Base-by-base conservation (phyloP, 2,797 vertebrate genomes). In the Phoebastria nigripes region DNA sequence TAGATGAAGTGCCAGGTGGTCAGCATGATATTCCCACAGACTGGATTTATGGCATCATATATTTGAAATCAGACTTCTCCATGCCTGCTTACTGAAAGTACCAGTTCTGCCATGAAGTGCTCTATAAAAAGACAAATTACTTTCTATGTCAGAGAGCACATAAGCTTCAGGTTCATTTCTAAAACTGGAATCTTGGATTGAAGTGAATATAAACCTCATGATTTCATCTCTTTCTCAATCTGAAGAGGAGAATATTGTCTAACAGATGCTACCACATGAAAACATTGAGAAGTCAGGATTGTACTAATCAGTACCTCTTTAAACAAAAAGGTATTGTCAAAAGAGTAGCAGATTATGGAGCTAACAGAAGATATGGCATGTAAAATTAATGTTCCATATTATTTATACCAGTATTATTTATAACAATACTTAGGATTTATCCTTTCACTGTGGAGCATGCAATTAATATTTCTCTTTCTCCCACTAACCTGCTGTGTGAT, bases 121-220 rank as follows among this genome's bases (percentile, higher is more conserved):
- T 90, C 87, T 87, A 55, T 56, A 77, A 84, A 94, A 95, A 93
- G 92, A 93, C 51, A 86, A 94, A 93, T 94, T 94, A 42, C 54
- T 58, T 96, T 93, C 69, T 67, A 65, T 24, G n/a, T 29, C 42
- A 87, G 47, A 77, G 47, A 89, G 39, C 66, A 82, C 88, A 56
- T 85, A 83, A 95, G n/a, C 58, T 78, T 93, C 90, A 90, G 44
- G 82, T 89, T 93, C 41, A 80, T 96, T 90, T 97, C 83, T 95
- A 90, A 89, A 95, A 94, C 91, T 74, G 54, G 76, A 86, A 89
- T 90, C 87, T 80, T 46, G 21, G 33, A 84, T 93, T 1, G 1
- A 90, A 90, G 85, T 6, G 17, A 92, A 90, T 72, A 83, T 58
- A 82, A 46, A 72, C n/a, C 19, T 82, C 84, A 89, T 70, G 4